Conservation (phyloP, 1,140 invertebrate species). For the Bombyx mandarina region DNA sequence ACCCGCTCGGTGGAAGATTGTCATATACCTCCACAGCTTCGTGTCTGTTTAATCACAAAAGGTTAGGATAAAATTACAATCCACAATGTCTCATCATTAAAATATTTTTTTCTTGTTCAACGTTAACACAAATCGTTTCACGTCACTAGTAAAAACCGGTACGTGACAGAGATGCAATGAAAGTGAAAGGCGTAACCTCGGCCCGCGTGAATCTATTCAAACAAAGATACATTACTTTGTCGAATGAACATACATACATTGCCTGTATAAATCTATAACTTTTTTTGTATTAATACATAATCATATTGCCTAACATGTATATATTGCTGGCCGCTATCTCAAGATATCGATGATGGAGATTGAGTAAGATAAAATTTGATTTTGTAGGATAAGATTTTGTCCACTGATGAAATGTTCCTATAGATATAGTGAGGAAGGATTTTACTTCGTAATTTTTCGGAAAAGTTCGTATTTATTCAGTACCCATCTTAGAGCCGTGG, state of each 20-base stretch:
- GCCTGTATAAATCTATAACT: neutral
- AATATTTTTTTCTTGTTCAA: neutral
- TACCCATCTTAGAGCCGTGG: no score
- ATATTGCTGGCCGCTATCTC: no score
- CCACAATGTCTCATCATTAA: neutral
- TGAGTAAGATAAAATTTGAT: no score
- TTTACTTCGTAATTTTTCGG: no score
- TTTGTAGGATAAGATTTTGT: no score
- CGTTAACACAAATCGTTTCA: neutral
- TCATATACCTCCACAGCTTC: neutral
- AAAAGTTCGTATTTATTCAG: no score
- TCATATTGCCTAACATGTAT: no score
- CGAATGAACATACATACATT: neutral
- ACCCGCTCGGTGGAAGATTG: no score
- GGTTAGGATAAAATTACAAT: neutral
- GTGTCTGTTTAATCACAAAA: neutral
- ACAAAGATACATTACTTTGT: slow-evolving; percentile 1
- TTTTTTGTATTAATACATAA: no score
- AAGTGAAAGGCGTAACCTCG: slow-evolving; percentile 20
- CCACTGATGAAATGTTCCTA: no score
- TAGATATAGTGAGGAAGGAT: no score
- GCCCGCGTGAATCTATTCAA: slow-evolving; percentile 8
- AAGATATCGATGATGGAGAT: no score
- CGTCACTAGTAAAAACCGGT: slow-evolving; percentile 13
- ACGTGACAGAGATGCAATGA: slow-evolving; percentile 15